Conservation (phyloP, 1,140 invertebrate genomes). For the Nebria ingens region DNA sequence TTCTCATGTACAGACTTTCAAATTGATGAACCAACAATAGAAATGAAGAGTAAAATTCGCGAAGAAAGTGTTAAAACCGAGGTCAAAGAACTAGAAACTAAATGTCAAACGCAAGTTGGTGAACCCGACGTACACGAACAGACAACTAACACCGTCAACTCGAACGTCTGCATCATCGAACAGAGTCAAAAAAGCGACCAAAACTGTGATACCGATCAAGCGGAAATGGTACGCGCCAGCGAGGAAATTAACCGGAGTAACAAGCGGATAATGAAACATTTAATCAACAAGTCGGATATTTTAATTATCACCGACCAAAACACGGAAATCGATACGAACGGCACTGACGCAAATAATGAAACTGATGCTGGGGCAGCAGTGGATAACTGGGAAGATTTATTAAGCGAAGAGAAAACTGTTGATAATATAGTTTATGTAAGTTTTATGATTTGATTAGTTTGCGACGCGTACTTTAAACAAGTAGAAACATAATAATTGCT, state of each 20-base stretch:
- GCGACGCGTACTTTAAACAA: no score
- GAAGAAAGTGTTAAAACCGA: background rate
- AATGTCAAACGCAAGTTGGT: no score
- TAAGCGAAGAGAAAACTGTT: no score
- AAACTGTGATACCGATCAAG: background rate
- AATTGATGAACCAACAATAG: no score
- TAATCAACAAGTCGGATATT: background rate
- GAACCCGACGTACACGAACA: no score
- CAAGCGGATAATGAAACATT: background rate
- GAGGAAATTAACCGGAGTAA: background rate
- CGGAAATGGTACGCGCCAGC: background rate
- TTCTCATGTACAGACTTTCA: no score
- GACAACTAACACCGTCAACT: no score
- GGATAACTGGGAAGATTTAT: slow-evolving; percentile 4
- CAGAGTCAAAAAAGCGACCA: background rate
- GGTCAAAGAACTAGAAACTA: background rate
- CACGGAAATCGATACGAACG: background rate
- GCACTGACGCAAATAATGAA: background rate
- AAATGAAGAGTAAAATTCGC: background rate
- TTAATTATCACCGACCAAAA: background rate
- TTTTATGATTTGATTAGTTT: no score
- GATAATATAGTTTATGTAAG: no score
- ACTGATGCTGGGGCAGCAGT: background rate
- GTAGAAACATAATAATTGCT: no score
- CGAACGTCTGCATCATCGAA: background rate